Evolutionary conservation across 2,113 vertebrate species (phyloP).

Genomic region (Haliaeetus leucogaster): DNA sequence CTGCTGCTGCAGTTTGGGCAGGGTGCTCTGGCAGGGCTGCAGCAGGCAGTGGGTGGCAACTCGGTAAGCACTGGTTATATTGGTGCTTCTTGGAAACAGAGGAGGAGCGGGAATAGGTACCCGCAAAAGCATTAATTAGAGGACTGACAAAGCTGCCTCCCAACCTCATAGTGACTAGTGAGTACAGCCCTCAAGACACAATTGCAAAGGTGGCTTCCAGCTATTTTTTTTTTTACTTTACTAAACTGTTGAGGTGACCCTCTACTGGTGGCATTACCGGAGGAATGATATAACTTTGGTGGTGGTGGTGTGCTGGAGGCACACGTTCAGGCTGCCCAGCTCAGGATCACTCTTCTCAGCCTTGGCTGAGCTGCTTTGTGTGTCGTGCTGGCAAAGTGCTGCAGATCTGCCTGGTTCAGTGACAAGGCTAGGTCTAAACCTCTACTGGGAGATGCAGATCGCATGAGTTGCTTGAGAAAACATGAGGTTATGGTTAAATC

Average conservation of each 20-base stretch:
- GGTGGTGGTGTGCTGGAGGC: neutral
- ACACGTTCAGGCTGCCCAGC: neutral
- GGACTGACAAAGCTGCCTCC: neutral
- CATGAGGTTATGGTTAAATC: neutral
- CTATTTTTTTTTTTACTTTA: neutral
- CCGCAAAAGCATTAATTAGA: neutral
- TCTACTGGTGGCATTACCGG: neutral
- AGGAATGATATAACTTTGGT: neutral
- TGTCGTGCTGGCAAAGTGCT: neutral
- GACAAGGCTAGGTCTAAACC: neutral
- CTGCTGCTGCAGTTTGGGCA: neutral
- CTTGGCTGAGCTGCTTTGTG: neutral
- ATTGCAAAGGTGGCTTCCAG: neutral
- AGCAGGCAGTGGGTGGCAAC: neutral
- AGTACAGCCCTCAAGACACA: neutral
- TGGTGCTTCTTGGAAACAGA: neutral
- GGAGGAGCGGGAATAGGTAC: neutral
- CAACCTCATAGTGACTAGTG: neutral
- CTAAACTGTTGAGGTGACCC: neutral
- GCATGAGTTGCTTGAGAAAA: neutral
- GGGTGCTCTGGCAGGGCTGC: neutral
- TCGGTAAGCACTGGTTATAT: accelerated
- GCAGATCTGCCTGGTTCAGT: neutral
- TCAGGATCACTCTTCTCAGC: neutral
- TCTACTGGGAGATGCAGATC: neutral